Evolutionary conservation across 1,140 invertebrate species (phyloP).

Genomic region (Eciton burchellii): DNA sequence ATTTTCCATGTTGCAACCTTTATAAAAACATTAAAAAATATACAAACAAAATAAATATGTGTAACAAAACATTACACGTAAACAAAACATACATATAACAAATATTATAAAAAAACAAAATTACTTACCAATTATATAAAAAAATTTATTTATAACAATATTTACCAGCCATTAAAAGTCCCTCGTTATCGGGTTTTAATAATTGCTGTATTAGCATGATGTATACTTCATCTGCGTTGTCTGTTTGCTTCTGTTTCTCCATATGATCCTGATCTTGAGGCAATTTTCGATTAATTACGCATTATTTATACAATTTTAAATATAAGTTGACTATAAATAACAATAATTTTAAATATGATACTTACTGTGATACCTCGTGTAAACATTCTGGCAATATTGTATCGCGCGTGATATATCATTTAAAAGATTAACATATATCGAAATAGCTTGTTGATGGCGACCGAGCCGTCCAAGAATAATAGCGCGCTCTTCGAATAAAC

Average conservation of each 20-base stretch:
- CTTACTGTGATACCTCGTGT: slow-evolving; percentile 81
- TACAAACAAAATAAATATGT: slow-evolving; percentile 1
- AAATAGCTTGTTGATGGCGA: slow-evolving; percentile 95
- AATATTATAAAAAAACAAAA: not conserved
- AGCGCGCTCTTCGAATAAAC: slow-evolving; percentile 96
- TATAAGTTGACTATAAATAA: not conserved
- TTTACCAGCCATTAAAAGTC: slow-evolving; percentile 82
- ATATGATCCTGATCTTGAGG: slow-evolving; percentile 73
- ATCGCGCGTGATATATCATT: slow-evolving; percentile 93
- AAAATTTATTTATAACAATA: not conserved
- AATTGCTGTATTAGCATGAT: slow-evolving; percentile 88
- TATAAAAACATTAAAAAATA: slow-evolving; percentile 78
- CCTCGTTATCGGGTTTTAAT: slow-evolving; percentile 87
- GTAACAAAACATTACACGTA: not conserved
- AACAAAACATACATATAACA: not conserved
- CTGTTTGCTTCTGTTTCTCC: slow-evolving; percentile 80
- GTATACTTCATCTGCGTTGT: slow-evolving; percentile 88
- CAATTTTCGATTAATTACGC: slow-evolving; percentile 17
- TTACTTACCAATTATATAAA: not conserved
- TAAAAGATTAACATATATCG: slow-evolving; percentile 94
- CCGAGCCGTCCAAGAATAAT: slow-evolving; percentile 95
- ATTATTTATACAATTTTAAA: not conserved
- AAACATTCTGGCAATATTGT: slow-evolving; percentile 93
- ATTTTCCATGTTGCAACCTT: slow-evolving; percentile 85
- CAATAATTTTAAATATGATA: slow-evolving; percentile 33